Conservation (phyloP, 2,113 vertebrate genomes). For the Lucifuga dentata region DNA sequence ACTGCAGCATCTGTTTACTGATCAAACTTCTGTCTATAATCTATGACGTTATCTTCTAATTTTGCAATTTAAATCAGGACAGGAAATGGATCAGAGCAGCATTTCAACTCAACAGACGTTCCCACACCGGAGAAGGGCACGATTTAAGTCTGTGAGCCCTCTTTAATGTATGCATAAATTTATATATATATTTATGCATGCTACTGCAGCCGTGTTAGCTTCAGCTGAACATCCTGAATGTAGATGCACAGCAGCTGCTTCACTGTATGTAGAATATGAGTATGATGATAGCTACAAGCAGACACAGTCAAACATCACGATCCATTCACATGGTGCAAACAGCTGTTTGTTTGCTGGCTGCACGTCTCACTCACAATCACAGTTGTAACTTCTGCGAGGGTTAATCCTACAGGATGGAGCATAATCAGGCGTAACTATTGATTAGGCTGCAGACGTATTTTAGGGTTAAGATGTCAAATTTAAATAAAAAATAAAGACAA, state of each 20-base stretch:
- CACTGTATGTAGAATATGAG: too few species aligned
- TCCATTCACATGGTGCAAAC: too few species aligned
- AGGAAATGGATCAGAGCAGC: constrained; percentile 35
- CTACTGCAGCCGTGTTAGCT: background rate
- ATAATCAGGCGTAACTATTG: too few species aligned
- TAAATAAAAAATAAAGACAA: too few species aligned
- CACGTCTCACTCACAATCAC: too few species aligned
- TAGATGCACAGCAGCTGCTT: background rate
- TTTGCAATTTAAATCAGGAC: constrained; percentile 29
- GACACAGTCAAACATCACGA: too few species aligned
- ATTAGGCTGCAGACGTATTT: too few species aligned
- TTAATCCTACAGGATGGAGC: too few species aligned
- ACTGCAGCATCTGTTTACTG: background rate
- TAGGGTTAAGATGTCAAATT: too few species aligned
- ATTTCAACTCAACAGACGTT: background rate
- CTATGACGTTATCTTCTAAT: constrained; percentile 62
- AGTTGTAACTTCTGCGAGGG: too few species aligned
- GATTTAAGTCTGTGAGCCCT: constrained; percentile 18
- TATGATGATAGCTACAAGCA: too few species aligned
- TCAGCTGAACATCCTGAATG: background rate
- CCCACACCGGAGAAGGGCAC: constrained; percentile 34
- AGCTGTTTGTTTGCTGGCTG: too few species aligned
- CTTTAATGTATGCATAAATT: background rate
- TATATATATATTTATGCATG: constrained; percentile 6
- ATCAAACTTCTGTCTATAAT: constrained; percentile 19